Conservation (phyloP, 1,140 invertebrate genomes). For the Ptiloglossa arizonensis region DNA sequence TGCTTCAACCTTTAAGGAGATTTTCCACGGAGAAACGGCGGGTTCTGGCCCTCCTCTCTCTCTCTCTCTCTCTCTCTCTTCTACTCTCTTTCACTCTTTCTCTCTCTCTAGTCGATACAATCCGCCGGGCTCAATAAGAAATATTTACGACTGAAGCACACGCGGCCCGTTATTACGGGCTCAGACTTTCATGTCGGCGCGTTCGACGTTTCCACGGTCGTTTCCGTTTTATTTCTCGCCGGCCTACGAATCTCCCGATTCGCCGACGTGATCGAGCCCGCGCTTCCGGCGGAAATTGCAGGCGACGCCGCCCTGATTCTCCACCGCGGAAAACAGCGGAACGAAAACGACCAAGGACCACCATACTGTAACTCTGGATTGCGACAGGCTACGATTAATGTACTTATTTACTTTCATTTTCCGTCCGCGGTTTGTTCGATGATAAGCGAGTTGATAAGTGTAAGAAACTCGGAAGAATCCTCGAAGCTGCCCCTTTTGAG, state of each 20-base stretch:
- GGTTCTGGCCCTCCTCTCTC: neutral
- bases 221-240: slow-evolving; percentile 20
- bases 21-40: neutral
- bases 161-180: slow-evolving; percentile 42
- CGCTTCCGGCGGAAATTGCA: slow-evolving; percentile 10
- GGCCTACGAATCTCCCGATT: slow-evolving; percentile 11
- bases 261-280: neutral
- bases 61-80: neutral
- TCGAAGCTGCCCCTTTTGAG: neutral
- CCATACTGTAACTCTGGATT: neutral
- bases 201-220: slow-evolving; percentile 32
- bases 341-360: neutral
- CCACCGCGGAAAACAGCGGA: neutral
- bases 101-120: slow-evolving; percentile 22
- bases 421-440: neutral
- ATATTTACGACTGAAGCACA: slow-evolving; percentile 49
- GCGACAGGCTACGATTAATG: neutral
- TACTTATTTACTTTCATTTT: neutral
- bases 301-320: slow-evolving; percentile 9
- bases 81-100: neutral
- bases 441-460: neutral
- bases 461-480: neutral
- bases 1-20: slow-evolving; percentile 10
- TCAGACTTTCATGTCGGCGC: slow-evolving; percentile 17
- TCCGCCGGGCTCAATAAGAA: slow-evolving; percentile 44